Evolutionary conservation across 2,888 invertebrate genomes (phyloP), one percentile per base, ranked within the genome.

Genomic region (Pimpla rufipes): DNA sequence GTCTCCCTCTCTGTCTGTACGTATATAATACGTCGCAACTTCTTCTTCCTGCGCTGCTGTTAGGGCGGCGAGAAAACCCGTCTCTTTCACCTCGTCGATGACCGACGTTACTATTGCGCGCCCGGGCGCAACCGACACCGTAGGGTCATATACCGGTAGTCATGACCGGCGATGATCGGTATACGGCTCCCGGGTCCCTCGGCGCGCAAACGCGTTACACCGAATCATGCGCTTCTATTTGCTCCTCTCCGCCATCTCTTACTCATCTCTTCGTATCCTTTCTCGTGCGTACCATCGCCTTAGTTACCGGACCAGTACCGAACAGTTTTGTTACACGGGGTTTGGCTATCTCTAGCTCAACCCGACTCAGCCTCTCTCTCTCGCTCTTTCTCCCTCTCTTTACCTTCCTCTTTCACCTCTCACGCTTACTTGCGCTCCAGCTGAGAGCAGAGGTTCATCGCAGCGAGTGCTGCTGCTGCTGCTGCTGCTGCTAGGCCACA

Each of bases 151-250:
- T 64, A 68, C 42, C 59, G 45, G 71, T 37, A 76, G 70, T 71
- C 42, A 18, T 35, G 21, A 57, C 71, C 47, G 73, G 83, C 50
- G 80, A 83, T 83, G 83, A 83, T 83, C 80, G 83, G 77, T 83
- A 83, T 83, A 83, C 77, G 83, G 50, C 80, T 68, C 52, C 35
- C 40, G 55, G 29, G 29, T 16, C 21, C 55, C 59, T 42, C 45
- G 18, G 29, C 47, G 55, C 68, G 75, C 23, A 76, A 78, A 16
- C 64, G 45, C 78, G 67, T 16, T 29, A 57, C 67, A 50, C 55
- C 57, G 57, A 67, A 35, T 18, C 4, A 59, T 52, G 35, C 45
- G 40, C 23, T 50, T 79, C 70, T 55, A 74, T 74, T 78, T 78
- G 57, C 70, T 47, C 42, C 47, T 59, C 47, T 47, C 79, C 47